Evolutionary conservation across 2,797 vertebrate species (phyloP).

Genomic region (Diplodus puntazzo): DNA sequence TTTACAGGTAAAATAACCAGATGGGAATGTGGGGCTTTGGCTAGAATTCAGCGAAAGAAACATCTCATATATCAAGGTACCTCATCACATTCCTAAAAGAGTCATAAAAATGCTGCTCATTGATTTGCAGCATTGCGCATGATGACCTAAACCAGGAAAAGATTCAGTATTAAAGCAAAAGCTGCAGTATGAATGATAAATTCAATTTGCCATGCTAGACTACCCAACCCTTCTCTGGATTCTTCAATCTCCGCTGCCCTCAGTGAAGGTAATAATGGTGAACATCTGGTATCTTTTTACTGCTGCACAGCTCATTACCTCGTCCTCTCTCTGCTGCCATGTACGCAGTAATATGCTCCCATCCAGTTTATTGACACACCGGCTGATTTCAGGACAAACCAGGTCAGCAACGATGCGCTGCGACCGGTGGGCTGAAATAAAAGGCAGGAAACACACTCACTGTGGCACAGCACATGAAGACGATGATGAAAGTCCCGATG

Average conservation of each 20-base stretch:
- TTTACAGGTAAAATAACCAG: not conserved
- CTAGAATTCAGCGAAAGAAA: not conserved
- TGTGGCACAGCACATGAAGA: constrained; percentile 96
- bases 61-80: not conserved
- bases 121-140: not conserved
- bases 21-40: not conserved
- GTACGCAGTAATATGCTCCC: constrained; percentile 13
- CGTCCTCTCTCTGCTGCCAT: constrained; percentile 8
- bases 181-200: not conserved
- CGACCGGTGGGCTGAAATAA: constrained; percentile 2
- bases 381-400: constrained; percentile 20
- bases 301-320: constrained; percentile 36
- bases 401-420: not conserved
- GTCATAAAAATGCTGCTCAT: not conserved
- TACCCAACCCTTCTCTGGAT: not conserved
- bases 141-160: not conserved
- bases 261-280: constrained; percentile 19
- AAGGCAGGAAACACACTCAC: constrained; percentile 84
- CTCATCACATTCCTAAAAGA: constrained; percentile 6
- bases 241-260: constrained; percentile 16
- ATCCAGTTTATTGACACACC: not conserved
- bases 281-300: constrained; percentile 39
- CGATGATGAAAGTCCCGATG: constrained; percentile 95
- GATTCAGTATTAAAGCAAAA: not conserved
- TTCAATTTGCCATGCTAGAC: not conserved